Conservation (phyloP, 1,140 invertebrate genomes). For the Ctenoplectra terminalis region DNA sequence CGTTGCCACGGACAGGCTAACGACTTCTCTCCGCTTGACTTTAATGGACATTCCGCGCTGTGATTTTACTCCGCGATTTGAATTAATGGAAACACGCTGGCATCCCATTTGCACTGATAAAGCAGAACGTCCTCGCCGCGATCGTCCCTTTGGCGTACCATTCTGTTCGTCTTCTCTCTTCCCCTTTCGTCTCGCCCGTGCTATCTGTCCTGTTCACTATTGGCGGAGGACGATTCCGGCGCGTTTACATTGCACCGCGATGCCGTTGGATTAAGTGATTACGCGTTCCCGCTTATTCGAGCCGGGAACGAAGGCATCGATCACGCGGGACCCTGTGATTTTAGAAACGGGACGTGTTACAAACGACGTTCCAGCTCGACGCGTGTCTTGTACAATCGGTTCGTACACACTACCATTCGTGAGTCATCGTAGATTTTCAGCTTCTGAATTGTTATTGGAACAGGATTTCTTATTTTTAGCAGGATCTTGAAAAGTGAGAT, state of each 20-base stretch:
- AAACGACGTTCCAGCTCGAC: not conserved
- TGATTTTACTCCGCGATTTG: constrained; percentile 66
- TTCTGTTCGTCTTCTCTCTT: constrained; percentile 6
- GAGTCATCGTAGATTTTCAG: no score
- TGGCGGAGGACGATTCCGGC: constrained; percentile 47
- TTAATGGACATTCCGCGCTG: constrained; percentile 67
- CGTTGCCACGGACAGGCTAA: constrained; percentile 56
- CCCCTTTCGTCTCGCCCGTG: no score
- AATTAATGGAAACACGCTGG: constrained; percentile 70
- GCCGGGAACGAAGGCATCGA: constrained; percentile 38
- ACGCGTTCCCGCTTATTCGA: constrained; percentile 41
- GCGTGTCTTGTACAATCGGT: not conserved
- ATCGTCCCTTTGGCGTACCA: constrained; percentile 30
- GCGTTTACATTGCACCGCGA: constrained; percentile 51
- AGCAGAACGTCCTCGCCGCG: constrained; percentile 55
- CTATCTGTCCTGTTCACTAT: no score
- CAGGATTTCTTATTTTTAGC: no score
- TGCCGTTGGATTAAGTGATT: constrained; percentile 63
- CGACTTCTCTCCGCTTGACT: constrained; percentile 61
- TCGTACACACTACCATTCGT: not conserved
- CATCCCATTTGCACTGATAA: constrained; percentile 67
- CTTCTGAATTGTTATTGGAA: no score
- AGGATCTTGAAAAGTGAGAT: no score
- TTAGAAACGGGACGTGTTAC: not conserved
- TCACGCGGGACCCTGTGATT: constrained; percentile 36